A percentile compares a stretch with the other conserved stretches of the same genome.
These are phyloP conservation scores for Aplidium turbinatum DNA, from an alignment of 23 tunicate species.

Conservation along the genomic window DNA sequence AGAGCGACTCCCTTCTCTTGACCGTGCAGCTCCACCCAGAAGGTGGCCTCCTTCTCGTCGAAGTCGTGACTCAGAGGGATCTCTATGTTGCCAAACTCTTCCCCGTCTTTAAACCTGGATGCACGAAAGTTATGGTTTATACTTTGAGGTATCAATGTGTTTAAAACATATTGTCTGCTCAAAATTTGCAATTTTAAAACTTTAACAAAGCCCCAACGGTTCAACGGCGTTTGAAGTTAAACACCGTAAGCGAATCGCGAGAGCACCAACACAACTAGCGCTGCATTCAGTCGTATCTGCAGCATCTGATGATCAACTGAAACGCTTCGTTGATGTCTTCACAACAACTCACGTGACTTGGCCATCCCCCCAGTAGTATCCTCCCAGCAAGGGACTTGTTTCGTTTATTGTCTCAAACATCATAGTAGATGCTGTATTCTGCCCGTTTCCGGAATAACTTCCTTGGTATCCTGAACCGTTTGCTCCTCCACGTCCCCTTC, in stretches of 20 bases:
- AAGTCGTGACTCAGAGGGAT: slow-evolving; percentile 86
- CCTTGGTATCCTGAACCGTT: no score
- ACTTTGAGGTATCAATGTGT: background rate
- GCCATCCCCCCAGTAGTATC: slow-evolving; percentile 83
- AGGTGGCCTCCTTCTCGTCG: slow-evolving; percentile 70
- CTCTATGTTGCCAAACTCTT: slow-evolving; percentile 90
- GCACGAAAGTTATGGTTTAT: background rate
- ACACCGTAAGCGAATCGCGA: no score
- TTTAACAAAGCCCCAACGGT: no score
- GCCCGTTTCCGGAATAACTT: no score
- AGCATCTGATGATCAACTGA: no score
- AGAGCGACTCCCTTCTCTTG: slow-evolving; percentile 87
- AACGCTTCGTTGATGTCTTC: background rate
- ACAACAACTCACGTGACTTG: slow-evolving; percentile 58
- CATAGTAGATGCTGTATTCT: slow-evolving; percentile 11
- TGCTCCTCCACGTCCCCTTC: no score
- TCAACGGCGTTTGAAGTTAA: no score
- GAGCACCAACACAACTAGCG: no score
- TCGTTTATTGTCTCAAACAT: slow-evolving; percentile 57
- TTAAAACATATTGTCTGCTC: no score
- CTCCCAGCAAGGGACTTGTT: slow-evolving; percentile 25
- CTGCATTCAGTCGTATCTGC: no score
- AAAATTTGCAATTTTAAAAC: no score
- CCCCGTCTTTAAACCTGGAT: slow-evolving; percentile 76
- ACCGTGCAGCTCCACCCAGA: slow-evolving; percentile 93